These are phyloP conservation scores for Furcula furcula DNA, from an alignment of 2,888 invertebrate genomes.

Conservation along the genomic window DNA sequence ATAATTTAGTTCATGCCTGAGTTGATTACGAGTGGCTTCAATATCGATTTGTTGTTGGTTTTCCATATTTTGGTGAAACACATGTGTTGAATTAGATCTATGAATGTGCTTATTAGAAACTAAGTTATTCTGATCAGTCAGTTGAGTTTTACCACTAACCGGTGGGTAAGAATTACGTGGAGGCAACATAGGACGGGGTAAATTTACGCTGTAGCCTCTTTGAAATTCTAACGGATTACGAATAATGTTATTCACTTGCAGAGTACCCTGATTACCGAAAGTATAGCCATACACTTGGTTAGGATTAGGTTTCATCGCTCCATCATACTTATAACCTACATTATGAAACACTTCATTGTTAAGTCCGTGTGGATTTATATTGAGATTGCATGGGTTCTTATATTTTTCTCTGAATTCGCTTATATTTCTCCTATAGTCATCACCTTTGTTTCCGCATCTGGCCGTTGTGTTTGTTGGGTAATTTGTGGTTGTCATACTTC, in stretches of 20 bases:
- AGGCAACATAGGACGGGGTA: conserved; percentile 82
- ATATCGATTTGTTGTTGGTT: conserved; percentile 64
- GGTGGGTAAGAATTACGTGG: conserved; percentile 84
- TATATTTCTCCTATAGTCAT: conserved; percentile 82
- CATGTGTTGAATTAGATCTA: conserved; percentile 84
- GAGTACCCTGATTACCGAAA: conserved; percentile 80
- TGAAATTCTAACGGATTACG: conserved; percentile 81
- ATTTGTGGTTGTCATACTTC: conserved; percentile 72
- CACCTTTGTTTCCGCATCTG: conserved; percentile 67
- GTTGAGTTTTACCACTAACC: conserved; percentile 79
- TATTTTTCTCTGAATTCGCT: conserved; percentile 84
- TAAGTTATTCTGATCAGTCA: conserved; percentile 74
- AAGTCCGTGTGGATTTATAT: conserved; percentile 52
- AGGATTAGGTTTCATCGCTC: conserved; percentile 62
- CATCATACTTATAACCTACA: conserved; percentile 71
- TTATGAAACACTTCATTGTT: conserved; percentile 74
- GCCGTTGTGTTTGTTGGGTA: conserved; percentile 72
- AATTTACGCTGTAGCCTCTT: conserved; percentile 80
- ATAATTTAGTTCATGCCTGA: conserved; percentile 73
- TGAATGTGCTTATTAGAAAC: conserved; percentile 81
- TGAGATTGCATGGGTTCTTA: conserved; percentile 77
- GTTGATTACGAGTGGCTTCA: conserved; percentile 72
- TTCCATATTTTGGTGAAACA: conserved; percentile 73
- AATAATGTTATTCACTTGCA: conserved; percentile 74
- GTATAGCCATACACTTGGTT: conserved; percentile 77